phyloP scores from a whole-genome alignment of 2,113 vertebrate species.

The Dasyornis broadbenti region DNA sequence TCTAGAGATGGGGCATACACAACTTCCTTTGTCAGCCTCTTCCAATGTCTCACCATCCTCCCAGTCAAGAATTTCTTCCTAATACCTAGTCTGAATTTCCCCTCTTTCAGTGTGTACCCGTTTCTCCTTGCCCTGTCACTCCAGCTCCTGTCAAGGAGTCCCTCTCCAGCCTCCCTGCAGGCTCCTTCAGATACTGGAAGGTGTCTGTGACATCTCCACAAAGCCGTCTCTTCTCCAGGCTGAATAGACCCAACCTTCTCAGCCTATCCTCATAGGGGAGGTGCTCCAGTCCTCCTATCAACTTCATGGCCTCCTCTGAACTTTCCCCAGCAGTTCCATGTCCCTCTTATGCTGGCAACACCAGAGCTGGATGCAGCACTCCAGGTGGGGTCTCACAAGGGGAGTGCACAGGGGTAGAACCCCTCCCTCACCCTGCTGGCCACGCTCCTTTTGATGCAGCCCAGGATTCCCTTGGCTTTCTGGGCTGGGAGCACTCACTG shows the following conservation, averaged over 20 bases:
- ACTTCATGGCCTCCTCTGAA: background rate
- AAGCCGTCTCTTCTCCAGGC: background rate
- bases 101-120: background rate
- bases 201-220: background rate
- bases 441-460: background rate
- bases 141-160: background rate
- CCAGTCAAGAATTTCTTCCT: background rate
- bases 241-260: background rate
- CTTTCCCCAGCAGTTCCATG: background rate
- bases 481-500: background rate
- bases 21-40: background rate
- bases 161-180: background rate
- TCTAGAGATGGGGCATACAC: background rate
- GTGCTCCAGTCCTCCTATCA: background rate
- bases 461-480: background rate
- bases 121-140: background rate
- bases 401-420: background rate
- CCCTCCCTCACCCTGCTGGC: background rate
- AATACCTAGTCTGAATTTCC: background rate
- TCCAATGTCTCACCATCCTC: background rate
- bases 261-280: fast-evolving
- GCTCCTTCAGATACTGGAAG: background rate
- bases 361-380: background rate
- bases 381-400: background rate
- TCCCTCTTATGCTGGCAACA: background rate